Conservation (phyloP, 2,797 vertebrate genomes). For the Decapterus maruadsi region DNA sequence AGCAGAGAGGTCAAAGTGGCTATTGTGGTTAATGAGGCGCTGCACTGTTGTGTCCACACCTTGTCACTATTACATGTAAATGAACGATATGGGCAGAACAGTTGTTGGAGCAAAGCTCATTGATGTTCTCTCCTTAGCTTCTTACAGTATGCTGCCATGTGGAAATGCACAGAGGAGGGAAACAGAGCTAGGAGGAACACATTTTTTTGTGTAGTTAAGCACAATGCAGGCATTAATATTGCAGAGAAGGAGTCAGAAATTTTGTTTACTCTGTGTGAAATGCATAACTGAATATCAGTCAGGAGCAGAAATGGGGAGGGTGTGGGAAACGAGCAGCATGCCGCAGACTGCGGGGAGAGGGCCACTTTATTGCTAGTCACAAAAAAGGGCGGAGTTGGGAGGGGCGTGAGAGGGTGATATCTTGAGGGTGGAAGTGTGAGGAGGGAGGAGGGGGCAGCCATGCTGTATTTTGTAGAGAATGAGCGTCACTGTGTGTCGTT, state of each 20-base stretch:
- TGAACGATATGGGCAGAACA: conserved; percentile 11
- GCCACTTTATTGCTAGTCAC: conserved; percentile 45
- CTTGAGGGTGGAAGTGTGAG: conserved; percentile 47
- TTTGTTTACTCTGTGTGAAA: conserved; percentile 44
- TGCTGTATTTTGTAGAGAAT: conserved; percentile 67
- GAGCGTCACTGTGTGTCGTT: conserved; percentile 70
- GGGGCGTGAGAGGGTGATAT: conserved; percentile 49
- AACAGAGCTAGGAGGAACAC: conserved; percentile 2
- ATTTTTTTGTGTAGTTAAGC: conserved; percentile 28
- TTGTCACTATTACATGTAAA: conserved; percentile 35
- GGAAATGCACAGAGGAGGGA: conserved; percentile 20
- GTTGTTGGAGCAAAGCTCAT: conserved; percentile 15
- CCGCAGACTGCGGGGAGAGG: conserved; percentile 21
- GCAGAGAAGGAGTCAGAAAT: conserved; percentile 24
- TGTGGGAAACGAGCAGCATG: conserved; percentile 28
- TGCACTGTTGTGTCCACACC: conserved; percentile 19
- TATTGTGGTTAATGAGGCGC: conserved; percentile 22
- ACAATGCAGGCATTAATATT: conserved; percentile 47
- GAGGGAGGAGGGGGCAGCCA: conserved; percentile 18
- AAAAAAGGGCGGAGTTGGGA: conserved; percentile 46
- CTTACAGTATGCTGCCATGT: conserved; percentile 20
- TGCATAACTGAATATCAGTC: conserved; percentile 34
- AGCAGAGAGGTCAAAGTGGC: conserved; percentile 18
- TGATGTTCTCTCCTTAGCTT: conserved; percentile 12
- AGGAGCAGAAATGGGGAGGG: conserved; percentile 6